Conservation (phyloP, 2,113 vertebrate species). For the Sander vitreus region DNA sequence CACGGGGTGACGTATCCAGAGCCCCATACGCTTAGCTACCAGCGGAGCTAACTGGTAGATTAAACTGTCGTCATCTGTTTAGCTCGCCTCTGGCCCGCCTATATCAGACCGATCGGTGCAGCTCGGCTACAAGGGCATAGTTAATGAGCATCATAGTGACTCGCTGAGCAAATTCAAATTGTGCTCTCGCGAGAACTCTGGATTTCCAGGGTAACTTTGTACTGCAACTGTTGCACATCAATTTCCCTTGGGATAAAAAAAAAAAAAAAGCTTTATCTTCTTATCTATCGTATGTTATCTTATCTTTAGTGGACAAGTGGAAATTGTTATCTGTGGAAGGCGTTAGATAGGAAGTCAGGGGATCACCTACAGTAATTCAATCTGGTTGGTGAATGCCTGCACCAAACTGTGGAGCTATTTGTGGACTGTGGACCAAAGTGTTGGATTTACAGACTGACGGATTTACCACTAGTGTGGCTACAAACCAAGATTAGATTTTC, state of each 20-base stretch:
- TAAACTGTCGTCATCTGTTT: too few relatives aligned
- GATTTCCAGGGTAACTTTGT: too few relatives aligned
- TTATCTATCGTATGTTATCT: neutral
- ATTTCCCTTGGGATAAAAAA: neutral
- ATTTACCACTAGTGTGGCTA: constrained; percentile 15
- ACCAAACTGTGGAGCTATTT: constrained; percentile 9
- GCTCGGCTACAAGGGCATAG: too few relatives aligned
- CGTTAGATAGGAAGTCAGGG: neutral
- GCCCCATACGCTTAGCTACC: too few relatives aligned
- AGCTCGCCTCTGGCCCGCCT: too few relatives aligned
- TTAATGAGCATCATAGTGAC: too few relatives aligned
- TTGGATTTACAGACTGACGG: neutral
- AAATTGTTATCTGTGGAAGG: neutral
- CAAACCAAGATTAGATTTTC: constrained; percentile 44
- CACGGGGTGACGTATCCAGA: too few relatives aligned
- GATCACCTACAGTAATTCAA: neutral
- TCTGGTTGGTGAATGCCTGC: neutral
- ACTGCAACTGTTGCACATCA: neutral
- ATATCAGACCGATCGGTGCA: too few relatives aligned
- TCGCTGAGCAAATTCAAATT: too few relatives aligned
- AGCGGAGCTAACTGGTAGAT: too few relatives aligned
- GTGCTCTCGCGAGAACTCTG: too few relatives aligned
- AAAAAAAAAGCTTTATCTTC: too few relatives aligned
- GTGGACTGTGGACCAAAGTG: neutral
- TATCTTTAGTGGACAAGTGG: neutral